Percentiles rank a stretch among this genome's conserved stretches.
These are phyloP conservation scores for Hipposideros larvatus DNA, from an alignment of 2,797 vertebrate genomes.

Conservation along the genomic window DNA sequence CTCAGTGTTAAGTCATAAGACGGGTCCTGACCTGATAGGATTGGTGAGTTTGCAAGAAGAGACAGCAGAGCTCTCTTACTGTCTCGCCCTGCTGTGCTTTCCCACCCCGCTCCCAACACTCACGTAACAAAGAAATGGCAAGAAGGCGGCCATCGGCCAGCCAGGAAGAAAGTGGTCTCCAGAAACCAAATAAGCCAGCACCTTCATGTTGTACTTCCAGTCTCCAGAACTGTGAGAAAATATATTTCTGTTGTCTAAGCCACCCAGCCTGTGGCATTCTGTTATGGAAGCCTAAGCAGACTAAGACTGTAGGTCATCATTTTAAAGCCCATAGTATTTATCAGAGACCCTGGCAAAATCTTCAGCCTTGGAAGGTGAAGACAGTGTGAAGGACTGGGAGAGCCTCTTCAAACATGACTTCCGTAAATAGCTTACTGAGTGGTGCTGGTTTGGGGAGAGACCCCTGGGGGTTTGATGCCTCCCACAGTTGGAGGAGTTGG, in stretches of 20 bases:
- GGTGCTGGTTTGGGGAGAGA: neutral
- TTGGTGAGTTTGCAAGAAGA: neutral
- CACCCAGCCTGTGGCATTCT: neutral
- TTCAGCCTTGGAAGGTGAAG: neutral
- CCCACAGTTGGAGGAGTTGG: neutral
- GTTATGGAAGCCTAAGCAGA: neutral
- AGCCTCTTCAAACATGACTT: neutral
- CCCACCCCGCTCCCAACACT: neutral
- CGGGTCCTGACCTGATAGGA: neutral
- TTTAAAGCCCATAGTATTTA: neutral
- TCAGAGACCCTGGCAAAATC: neutral
- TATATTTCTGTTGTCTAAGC: neutral
- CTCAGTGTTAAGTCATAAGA: neutral
- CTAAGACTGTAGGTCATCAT: neutral
- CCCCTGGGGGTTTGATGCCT: accelerated
- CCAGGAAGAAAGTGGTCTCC: neutral
- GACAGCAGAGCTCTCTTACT: neutral
- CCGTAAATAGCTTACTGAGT: neutral
- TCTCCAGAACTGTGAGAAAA: neutral
- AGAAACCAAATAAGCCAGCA: neutral
- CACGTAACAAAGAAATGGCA: neutral
- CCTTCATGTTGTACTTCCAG: neutral
- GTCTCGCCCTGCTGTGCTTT: neutral
- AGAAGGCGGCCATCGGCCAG: neutral
- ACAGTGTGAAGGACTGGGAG: neutral